Evolutionary conservation across 1,140 invertebrate species (phyloP), one percentile per base, ranked within the genome.

Genomic region (Alviniconcha marisindica): DNA sequence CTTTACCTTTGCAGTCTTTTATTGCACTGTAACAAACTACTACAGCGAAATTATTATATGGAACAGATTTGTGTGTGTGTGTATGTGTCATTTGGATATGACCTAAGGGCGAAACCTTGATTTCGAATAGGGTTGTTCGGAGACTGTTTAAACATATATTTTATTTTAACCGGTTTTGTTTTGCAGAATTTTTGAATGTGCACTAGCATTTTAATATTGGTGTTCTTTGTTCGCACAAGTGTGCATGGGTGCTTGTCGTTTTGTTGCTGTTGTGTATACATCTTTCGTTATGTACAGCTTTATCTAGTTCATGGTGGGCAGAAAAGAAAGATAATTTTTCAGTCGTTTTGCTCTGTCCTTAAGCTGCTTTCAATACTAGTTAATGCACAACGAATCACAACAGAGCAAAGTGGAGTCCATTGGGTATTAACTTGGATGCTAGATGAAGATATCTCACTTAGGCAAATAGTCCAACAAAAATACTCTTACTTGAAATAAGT

Each of bases 221-320:
- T 48, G 44, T 48, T 48, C 44, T 48, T 48, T 38, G 31, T 42
- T 40, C 3, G 69, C 69, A 71, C 69, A 71, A 71, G 36, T 42
- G 69, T 21, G 69, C 69, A 71, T 71, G 69, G 69, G 69, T 71
- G 69, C 69, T 71, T 71, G 36, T 48, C n/a, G n/a, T 48, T 48
- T 10, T 48, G 44, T 48, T 48, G 44, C 44, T 48, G 44, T 48
- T 48, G 44, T 48, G 69, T 40, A 7, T 71, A 36, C 10, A n/a
- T 33, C 33, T 40, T 71, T 15, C 40, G 69, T 71, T 40, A 24
- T 7, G 33, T 40, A 40, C 44, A 48, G 44, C 33, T 71, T 42
- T 40, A 40, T 40, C 15, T 21, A 40, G 36, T 71, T 71, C 44
- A 48, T 48, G 44, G 7, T 18, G 5, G n/a, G 44, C 5, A 48